Evolutionary conservation across 2,888 invertebrate genomes (phyloP), one percentile per base, ranked within the genome.

Genomic region (Pasiphila rectangulata): DNA sequence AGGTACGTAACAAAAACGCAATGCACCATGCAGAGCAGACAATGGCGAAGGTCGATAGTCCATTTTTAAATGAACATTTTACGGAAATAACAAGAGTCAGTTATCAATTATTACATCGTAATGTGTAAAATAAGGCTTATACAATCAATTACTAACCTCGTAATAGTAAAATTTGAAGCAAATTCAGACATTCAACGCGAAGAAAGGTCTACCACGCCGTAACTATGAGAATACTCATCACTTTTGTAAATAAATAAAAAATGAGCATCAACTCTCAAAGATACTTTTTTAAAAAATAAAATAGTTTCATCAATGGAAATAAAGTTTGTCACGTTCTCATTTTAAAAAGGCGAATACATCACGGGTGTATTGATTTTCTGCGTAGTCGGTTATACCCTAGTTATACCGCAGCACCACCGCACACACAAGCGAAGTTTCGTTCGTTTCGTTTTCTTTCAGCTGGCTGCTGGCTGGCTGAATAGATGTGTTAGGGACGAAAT

Each of bases 231-330:
- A 84, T 77, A 83, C 79, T 81, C 85, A 87, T 87, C 87, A 85
- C 87, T 84, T 49, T 81, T 82, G 86, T 87, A 87, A 86, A 85
- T 87, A 88, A 87, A 86, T 86, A 88, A 88, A 83, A 88, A 88
- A 84, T 83, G 87, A 87, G 83, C 87, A 88, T 88, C 88, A 80
- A 87, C 67, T 76, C 81, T 76, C 80, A 80, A 82, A 79, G 79
- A 74, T 79, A 73, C 27, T 27, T 75, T 79, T 82, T 70, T 82
- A 83, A 83, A 73, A 80, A 85, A 79, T 77, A 78, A 81, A 83
- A 79, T 79, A 69, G 79, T 82, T 82, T 80, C 82, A 78, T 78
- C 79, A 80, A 76, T 76, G 76, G 74, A 58, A 81, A 70, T 76
- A 82, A 81, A 80, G 78, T 84, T 86, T 84, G 83, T 86, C 83